These are phyloP conservation scores for Parapsyche elsis DNA, from an alignment of 1,140 invertebrate species.

Conservation along the genomic window DNA sequence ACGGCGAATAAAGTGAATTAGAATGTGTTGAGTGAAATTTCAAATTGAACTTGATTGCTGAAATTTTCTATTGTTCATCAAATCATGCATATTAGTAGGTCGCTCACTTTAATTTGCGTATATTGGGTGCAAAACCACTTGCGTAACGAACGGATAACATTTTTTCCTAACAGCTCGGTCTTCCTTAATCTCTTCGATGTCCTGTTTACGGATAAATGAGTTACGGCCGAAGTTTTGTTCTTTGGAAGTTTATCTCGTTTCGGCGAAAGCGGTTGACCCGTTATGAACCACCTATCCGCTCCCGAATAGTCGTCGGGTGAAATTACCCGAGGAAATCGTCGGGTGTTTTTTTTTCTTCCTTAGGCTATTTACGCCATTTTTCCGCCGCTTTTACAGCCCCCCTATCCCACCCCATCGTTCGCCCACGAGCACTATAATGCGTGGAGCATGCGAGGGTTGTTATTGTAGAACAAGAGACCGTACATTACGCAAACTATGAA, in stretches of 20 bases:
- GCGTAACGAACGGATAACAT: too few relatives aligned
- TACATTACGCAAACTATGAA: slow-evolving; percentile 23
- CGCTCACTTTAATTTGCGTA: too few relatives aligned
- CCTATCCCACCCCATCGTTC: background rate
- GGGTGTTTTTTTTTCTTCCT: background rate
- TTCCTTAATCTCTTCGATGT: background rate
- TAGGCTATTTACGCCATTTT: slow-evolving; percentile 28
- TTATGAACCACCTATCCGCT: background rate
- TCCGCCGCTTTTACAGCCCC: background rate
- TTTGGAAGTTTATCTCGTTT: slow-evolving; percentile 1
- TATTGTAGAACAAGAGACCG: background rate
- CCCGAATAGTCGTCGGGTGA: background rate
- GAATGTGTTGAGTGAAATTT: too few relatives aligned
- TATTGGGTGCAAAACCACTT: too few relatives aligned
- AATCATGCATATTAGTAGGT: too few relatives aligned
- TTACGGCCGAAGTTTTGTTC: background rate
- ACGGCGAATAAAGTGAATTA: too few relatives aligned
- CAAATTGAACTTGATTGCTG: too few relatives aligned
- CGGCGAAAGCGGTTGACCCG: slow-evolving; percentile 4
- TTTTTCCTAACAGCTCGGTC: too few relatives aligned
- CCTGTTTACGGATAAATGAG: background rate
- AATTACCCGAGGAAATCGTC: background rate
- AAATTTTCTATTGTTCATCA: too few relatives aligned
- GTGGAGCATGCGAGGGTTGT: slow-evolving; percentile 1
- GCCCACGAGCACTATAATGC: too few relatives aligned